A percentile compares a stretch with the other conserved stretches of the same genome.
These are phyloP conservation scores for Actenoides hombroni DNA, from an alignment of 2,113 vertebrate species.

Conservation along the genomic window DNA sequence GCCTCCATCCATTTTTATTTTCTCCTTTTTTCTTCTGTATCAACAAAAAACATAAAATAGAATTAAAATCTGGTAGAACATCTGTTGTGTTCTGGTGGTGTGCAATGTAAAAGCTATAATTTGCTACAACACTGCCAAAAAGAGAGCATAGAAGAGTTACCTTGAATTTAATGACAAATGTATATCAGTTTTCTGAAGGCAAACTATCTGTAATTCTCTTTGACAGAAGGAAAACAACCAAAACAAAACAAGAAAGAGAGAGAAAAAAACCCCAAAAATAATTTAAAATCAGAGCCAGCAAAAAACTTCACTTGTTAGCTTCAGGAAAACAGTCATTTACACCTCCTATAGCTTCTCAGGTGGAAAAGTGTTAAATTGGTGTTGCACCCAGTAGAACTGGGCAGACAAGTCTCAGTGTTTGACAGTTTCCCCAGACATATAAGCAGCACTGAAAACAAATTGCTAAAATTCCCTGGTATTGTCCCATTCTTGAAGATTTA, in stretches of 20 bases:
- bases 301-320: background rate
- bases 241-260: background rate
- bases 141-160: background rate
- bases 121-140: background rate
- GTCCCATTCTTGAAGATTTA: background rate
- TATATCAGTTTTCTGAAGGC: background rate
- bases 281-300: background rate
- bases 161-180: background rate
- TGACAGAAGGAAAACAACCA: background rate
- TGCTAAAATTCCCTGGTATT: background rate
- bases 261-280: accelerated
- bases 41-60: background rate
- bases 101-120: background rate
- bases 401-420: background rate
- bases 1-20: background rate
- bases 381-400: background rate
- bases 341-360: background rate
- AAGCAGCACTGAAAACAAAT: background rate
- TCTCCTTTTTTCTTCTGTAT: background rate
- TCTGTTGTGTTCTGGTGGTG: background rate
- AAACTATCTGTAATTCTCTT: background rate
- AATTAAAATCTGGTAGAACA: background rate
- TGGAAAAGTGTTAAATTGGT: background rate
- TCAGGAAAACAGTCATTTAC: background rate
- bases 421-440: background rate